These are phyloP conservation scores for Hyphantria cunea DNA, from an alignment of 1,140 invertebrate genomes.

Conservation along the genomic window DNA sequence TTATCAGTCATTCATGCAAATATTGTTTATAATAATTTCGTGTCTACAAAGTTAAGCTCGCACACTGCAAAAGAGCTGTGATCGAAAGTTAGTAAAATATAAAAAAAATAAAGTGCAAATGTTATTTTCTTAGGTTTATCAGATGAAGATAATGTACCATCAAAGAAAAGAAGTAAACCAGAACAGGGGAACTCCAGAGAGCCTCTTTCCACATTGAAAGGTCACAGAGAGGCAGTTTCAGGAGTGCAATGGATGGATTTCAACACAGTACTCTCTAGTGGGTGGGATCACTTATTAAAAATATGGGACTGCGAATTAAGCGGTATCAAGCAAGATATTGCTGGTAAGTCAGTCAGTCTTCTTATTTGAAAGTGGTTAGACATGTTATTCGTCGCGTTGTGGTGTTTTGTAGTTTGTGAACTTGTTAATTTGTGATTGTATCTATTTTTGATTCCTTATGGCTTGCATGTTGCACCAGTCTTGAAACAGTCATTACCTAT, in stretches of 20 bases:
- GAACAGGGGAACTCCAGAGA: conserved; percentile 78
- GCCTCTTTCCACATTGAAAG: conserved; percentile 89
- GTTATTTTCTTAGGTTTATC: conserved; percentile 60
- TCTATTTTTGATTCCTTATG: no score
- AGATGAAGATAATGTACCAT: conserved; percentile 78
- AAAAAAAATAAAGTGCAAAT: neutral
- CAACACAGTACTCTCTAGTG: conserved; percentile 89
- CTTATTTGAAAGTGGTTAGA: no score
- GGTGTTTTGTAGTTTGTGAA: no score
- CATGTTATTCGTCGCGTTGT: no score
- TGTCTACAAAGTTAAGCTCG: no score
- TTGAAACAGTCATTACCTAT: no score
- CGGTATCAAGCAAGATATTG: conserved; percentile 90
- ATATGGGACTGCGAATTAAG: conserved; percentile 96
- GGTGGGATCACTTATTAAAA: conserved; percentile 98
- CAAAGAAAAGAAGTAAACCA: conserved; percentile 78
- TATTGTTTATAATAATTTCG: no score
- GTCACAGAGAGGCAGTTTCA: conserved; percentile 95
- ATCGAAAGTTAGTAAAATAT: no score
- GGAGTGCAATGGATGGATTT: conserved; percentile 91
- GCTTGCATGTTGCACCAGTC: no score
- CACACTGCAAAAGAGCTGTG: no score
- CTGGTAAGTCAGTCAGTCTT: conserved; percentile 79
- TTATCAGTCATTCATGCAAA: no score
- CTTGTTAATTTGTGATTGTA: no score